phyloP scores from a whole-genome alignment of 1,140 invertebrate species.

The Zophobas atratus region DNA sequence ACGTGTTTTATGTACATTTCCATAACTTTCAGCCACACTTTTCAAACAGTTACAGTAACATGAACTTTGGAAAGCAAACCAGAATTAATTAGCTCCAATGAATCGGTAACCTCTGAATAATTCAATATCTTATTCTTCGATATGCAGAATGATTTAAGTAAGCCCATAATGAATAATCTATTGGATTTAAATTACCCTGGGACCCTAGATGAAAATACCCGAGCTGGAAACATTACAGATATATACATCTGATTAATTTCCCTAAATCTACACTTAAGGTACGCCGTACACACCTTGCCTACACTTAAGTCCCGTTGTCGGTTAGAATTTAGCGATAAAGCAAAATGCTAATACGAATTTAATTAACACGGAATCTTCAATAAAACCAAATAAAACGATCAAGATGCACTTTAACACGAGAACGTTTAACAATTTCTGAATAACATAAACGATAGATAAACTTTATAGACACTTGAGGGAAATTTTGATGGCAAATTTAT shows the following conservation, averaged over 20 bases:
- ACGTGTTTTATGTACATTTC: no score
- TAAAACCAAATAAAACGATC: no score
- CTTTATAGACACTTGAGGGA: constrained; percentile 20
- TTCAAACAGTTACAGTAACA: no score
- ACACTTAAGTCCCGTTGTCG: no score
- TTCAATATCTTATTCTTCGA: constrained; percentile 27
- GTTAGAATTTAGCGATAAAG: no score
- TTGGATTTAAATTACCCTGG: background rate
- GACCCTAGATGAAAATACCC: constrained; percentile 5
- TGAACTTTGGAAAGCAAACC: background rate
- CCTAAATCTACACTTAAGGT: background rate
- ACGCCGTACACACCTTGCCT: no score
- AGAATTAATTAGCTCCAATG: background rate
- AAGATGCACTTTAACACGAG: background rate
- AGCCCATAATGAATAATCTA: constrained; percentile 18
- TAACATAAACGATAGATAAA: background rate
- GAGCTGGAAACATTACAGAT: background rate
- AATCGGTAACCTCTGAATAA: constrained; percentile 5
- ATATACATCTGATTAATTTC: background rate
- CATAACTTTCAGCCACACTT: no score
- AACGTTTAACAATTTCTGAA: background rate
- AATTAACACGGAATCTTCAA: no score
- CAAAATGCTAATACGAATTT: no score
- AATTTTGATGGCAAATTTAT: constrained; percentile 25
- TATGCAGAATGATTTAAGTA: constrained; percentile 27